These are phyloP conservation scores for Lepidostoma basale DNA, from an alignment of 1,140 invertebrate genomes.

Conservation along the genomic window DNA sequence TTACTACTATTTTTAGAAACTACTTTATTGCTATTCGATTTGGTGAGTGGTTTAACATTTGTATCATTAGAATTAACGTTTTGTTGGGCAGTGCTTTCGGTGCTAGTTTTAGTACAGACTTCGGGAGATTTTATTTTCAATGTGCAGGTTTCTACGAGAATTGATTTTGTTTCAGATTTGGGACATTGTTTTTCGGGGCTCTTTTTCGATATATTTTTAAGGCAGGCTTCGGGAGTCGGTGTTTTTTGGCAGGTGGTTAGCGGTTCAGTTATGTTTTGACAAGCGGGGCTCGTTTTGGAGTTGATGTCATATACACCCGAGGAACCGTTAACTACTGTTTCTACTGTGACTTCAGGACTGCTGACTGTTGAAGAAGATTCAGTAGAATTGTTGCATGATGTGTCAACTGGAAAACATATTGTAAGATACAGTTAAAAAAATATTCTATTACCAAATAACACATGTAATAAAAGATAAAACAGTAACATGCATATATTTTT, in stretches of 20 bases:
- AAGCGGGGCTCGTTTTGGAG: background rate
- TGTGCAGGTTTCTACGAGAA: background rate
- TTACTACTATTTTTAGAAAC: background rate
- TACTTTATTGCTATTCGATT: background rate
- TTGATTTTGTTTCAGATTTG: background rate
- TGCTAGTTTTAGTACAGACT: background rate
- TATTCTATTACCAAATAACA: background rate
- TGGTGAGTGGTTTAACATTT: background rate
- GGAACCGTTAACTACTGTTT: background rate
- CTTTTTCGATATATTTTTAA: background rate
- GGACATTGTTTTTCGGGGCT: background rate
- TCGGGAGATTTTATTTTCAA: constrained; percentile 5
- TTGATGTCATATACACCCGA: background rate
- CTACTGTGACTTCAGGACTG: constrained; percentile 1
- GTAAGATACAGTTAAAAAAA: background rate
- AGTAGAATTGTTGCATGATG: constrained; percentile 12
- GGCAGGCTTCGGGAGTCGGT: background rate
- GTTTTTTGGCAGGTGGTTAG: background rate
- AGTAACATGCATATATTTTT: too few species aligned
- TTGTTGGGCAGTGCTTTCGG: background rate
- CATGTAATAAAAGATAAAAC: too few species aligned
- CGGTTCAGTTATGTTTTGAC: background rate
- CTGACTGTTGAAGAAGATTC: constrained; percentile 20
- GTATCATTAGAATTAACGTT: background rate
- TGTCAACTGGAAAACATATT: constrained; percentile 12